Evolutionary conservation across 2,113 vertebrate genomes (phyloP).

Genomic region (Atherinomorus stipes): DNA sequence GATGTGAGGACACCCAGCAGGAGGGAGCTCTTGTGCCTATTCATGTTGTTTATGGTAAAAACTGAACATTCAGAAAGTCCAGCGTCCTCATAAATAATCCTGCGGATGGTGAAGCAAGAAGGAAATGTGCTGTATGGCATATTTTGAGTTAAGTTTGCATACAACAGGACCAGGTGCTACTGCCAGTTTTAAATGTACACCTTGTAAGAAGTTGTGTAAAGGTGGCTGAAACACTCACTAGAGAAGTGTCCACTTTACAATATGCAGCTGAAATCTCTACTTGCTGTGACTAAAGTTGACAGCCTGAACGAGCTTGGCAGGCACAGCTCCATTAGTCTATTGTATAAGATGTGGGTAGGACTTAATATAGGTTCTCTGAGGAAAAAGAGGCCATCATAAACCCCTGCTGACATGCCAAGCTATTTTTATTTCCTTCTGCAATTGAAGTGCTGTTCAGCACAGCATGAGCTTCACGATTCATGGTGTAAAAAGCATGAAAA

Average conservation of each 20-base stretch:
- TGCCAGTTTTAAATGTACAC: no score
- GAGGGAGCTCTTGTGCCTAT: no score
- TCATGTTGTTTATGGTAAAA: no score
- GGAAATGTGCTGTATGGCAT: no score
- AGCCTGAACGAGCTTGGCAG: conserved; percentile 37
- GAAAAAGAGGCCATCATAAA: conserved; percentile 71
- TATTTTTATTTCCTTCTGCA: conserved; percentile 76
- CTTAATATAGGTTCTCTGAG: conserved; percentile 67
- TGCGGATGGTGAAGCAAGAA: no score
- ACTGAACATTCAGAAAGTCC: no score
- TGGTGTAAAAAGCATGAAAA: conserved; percentile 4
- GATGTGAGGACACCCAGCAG: no score
- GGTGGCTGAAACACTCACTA: not conserved
- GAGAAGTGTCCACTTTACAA: conserved; percentile 4
- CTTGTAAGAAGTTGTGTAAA: not conserved
- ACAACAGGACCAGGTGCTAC: no score
- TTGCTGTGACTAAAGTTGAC: conserved; percentile 17
- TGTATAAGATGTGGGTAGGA: conserved; percentile 55
- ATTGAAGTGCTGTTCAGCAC: conserved; percentile 61
- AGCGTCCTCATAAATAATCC: no score
- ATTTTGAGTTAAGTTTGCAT: no score
- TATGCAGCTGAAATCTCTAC: conserved; percentile 8
- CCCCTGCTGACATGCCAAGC: conserved; percentile 73
- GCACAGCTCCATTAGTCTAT: conserved; percentile 41
- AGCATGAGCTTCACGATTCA: conserved; percentile 52